Evolutionary conservation across 1,140 invertebrate species (phyloP).

Genomic region (Drosophila grimshawi): DNA sequence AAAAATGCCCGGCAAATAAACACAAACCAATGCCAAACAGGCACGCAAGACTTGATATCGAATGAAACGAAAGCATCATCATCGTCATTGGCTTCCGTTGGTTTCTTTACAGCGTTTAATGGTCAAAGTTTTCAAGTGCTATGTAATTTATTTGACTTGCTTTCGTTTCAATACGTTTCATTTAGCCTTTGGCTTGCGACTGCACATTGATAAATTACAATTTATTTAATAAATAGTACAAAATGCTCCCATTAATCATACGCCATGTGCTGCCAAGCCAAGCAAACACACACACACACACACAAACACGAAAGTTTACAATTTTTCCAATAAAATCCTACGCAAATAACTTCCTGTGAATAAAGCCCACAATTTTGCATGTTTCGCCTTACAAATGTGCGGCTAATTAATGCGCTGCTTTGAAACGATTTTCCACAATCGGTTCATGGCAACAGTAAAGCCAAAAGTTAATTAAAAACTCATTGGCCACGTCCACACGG

Average conservation of each 20-base stretch:
- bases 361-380: too few relatives aligned
- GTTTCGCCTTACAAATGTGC: background rate
- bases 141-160: constrained; percentile 78
- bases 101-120: constrained; percentile 74
- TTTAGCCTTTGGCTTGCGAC: background rate
- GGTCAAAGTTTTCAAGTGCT: constrained; percentile 65
- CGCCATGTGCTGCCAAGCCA: constrained; percentile 64
- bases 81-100: constrained; percentile 59
- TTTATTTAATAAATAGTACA: constrained; percentile 76
- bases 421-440: constrained; percentile 42
- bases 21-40: constrained; percentile 44
- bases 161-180: constrained; percentile 21
- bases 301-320: constrained; percentile 21
- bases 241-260: constrained; percentile 70
- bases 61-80: background rate
- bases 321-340: constrained; percentile 2
- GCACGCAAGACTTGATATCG: background rate
- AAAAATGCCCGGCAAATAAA: constrained; percentile 64
- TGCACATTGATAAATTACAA: constrained; percentile 73
- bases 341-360: too few relatives aligned
- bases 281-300: background rate
- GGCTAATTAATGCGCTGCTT: constrained; percentile 39
- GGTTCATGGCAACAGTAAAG: constrained; percentile 42
- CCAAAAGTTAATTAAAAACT: constrained; percentile 74
- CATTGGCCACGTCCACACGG: constrained; percentile 21